Evolutionary conservation across 2,797 vertebrate genomes (phyloP), one percentile per base, ranked within the genome.

Genomic region (Tenualosa ilisha): DNA sequence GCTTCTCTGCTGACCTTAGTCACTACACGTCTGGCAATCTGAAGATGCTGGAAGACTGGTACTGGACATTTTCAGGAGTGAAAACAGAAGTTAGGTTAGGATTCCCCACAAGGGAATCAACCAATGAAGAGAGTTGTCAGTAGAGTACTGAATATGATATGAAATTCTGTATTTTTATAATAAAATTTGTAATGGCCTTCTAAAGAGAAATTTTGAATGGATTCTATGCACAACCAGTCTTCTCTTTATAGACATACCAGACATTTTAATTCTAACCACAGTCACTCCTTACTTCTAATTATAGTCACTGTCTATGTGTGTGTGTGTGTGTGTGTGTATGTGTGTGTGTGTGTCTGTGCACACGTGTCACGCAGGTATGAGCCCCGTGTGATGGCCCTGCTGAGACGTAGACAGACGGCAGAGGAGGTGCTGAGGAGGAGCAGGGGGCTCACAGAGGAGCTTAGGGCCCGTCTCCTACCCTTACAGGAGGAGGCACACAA

Each of bases 1-100:
- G 95, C 87, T 93, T 96, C 0, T 97, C 97, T 0, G 6, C 88
- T 49, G 92, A 95, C 83, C 96, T 99, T n/a, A 96, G 97, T 92
- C 95, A 93, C 37, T 93, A 96, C 53, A 94, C 97, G 89, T 95
- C 95, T 0, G 90, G 95, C 88, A 96, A 95, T 86, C 91, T 96
- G 83, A 93, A 85, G 79, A 91, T 92, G 0, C 93, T 98, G 89
- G 96, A 98, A 91, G 93, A 95, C 81, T 96, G 92, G 92, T 85
- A 82, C n/a, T 82, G 2, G 50, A 56, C 22, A 82, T 53, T 54
- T 82, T 54, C 0, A 24, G 56, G 1, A 72, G 65, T 12, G 1
- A 17, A 75, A 43, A 20, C 6, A 75, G 7, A 68, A 11, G 12
- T 68, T 11, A 26, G 63, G 3, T 20, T 12, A n/a, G 24, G 26